These are phyloP conservation scores for Psococerastis gibbosa DNA, from an alignment of 2,888 invertebrate species.

Conservation along the genomic window DNA sequence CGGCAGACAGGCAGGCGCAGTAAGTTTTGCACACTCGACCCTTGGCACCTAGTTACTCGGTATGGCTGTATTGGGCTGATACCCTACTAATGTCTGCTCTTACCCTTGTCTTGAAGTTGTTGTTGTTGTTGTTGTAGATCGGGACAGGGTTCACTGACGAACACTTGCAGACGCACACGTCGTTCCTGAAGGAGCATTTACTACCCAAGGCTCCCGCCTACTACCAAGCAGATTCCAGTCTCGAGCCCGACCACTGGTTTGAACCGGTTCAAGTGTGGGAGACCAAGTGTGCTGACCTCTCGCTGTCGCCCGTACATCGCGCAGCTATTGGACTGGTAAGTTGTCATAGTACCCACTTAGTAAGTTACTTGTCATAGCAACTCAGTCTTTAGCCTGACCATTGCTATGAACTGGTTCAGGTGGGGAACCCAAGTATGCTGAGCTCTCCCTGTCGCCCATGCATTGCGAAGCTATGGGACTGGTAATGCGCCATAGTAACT, in stretches of 20 bases:
- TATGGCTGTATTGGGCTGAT: no score
- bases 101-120: conserved; percentile 1
- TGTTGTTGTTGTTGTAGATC: conserved; percentile 31
- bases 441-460: no score
- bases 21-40: no score
- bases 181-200: conserved; percentile 53
- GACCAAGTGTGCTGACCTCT: conserved; percentile 92
- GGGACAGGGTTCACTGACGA: conserved; percentile 93
- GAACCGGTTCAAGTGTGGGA: conserved; percentile 82
- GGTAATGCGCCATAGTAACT: no score
- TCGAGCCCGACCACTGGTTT: conserved; percentile 80
- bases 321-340: conserved; percentile 70
- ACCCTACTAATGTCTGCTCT: not conserved
- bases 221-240: conserved; percentile 53
- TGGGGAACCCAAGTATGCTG: no score
- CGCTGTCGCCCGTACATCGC: conserved; percentile 82
- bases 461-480: no score
- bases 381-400: no score
- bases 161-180: conserved; percentile 55
- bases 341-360: no score
- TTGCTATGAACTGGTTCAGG: no score
- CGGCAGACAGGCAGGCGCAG: no score
- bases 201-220: conserved; percentile 58
- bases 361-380: no score
- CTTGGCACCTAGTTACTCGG: no score